These are phyloP conservation scores for Coilia nasus DNA, from an alignment of 2,797 vertebrate genomes.

Conservation along the genomic window DNA sequence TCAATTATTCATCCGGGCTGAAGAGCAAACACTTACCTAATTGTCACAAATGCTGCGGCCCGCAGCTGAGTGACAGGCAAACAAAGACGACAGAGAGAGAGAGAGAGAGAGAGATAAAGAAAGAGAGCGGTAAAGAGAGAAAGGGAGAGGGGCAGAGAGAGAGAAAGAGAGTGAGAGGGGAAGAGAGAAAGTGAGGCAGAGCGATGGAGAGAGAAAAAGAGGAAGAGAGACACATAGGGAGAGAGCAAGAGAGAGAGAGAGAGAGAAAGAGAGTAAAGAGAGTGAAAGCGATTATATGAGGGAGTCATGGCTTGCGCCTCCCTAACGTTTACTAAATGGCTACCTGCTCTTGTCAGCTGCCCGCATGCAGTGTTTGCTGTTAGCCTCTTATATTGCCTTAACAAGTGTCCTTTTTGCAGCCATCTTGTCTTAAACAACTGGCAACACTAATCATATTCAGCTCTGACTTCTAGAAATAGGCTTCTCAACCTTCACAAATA, in stretches of 20 bases:
- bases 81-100: background rate
- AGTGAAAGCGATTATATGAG: constrained; percentile 5
- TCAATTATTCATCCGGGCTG: constrained; percentile 84
- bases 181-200: background rate
- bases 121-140: constrained; percentile 36
- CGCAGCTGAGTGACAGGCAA: constrained; percentile 47
- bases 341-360: background rate
- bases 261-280: constrained; percentile 18
- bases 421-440: background rate
- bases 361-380: background rate
- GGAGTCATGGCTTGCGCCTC: background rate
- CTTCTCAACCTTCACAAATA: background rate
- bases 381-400: background rate
- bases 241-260: background rate
- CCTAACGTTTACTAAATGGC: background rate
- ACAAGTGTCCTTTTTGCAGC: background rate
- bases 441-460: background rate
- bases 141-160: constrained; percentile 26
- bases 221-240: constrained; percentile 11
- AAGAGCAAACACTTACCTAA: constrained; percentile 80
- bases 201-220: constrained; percentile 27
- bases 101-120: constrained; percentile 32
- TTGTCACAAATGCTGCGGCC: constrained; percentile 61
- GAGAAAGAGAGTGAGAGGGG: constrained; percentile 11
- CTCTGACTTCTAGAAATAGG: background rate